These are phyloP conservation scores for Anguilla japonica DNA, from an alignment of 2,113 vertebrate species.

Conservation along the genomic window DNA sequence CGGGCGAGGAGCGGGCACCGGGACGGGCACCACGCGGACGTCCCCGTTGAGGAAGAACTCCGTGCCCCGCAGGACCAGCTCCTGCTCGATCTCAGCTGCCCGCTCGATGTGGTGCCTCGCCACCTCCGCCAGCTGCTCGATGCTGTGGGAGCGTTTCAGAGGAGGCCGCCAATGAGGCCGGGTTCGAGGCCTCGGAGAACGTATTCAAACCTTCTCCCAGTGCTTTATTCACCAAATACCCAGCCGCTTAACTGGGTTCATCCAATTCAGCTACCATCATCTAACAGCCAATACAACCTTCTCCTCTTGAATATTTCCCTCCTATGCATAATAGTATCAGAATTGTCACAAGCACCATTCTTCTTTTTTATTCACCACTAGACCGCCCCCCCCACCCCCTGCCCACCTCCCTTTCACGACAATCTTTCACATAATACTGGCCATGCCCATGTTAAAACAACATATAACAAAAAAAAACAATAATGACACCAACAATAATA, in stretches of 20 bases:
- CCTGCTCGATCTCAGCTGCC: conserved; percentile 70
- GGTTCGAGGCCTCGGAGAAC: background rate
- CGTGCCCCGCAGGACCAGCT: conserved; percentile 72
- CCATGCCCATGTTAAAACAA: too few relatives aligned
- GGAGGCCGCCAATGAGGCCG: background rate
- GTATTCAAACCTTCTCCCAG: background rate
- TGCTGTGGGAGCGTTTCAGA: conserved; percentile 59
- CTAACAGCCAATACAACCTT: background rate
- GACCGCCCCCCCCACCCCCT: too few relatives aligned
- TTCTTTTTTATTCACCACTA: too few relatives aligned
- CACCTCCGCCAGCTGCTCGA: conserved; percentile 78
- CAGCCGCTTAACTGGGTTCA: background rate
- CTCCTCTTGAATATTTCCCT: background rate
- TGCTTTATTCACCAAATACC: background rate
- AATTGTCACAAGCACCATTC: background rate
- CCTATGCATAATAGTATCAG: background rate
- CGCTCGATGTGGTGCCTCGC: conserved; percentile 78
- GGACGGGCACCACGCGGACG: conserved; percentile 66
- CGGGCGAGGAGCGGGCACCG: conserved; percentile 48
- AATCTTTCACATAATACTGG: too few relatives aligned
- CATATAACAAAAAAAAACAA: too few relatives aligned
- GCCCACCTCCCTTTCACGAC: too few relatives aligned
- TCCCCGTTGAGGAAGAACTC: conserved; percentile 79
- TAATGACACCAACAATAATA: too few relatives aligned
- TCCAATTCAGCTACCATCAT: background rate